Percentiles rank a stretch among this genome's conserved stretches.
Evolutionary conservation across 1,140 invertebrate genomes (phyloP).

Genomic region (Drosophila aff.): DNA sequence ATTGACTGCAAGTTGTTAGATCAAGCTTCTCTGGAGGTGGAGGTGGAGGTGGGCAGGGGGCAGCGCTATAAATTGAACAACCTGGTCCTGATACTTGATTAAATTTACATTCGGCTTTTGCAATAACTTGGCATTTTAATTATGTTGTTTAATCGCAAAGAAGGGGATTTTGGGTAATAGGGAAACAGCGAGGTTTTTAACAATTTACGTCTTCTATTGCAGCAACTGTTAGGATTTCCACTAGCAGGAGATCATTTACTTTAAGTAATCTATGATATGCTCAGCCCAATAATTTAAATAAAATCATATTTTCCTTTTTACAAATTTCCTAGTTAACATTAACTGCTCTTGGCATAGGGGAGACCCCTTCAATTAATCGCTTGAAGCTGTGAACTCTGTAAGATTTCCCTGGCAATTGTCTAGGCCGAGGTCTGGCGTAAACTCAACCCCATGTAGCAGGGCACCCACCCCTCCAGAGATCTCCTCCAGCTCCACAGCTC

Average conservation of each 20-base stretch:
- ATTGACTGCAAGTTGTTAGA: slow-evolving; percentile 65
- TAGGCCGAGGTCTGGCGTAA: neutral
- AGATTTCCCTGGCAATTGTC: slow-evolving; percentile 56
- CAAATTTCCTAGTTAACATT: neutral
- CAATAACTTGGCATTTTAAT: slow-evolving; percentile 41
- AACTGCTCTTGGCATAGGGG: too few relatives aligned
- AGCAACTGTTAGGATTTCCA: neutral
- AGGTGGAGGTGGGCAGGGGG: neutral
- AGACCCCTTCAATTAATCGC: slow-evolving; percentile 60
- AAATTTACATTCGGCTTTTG: slow-evolving; percentile 33
- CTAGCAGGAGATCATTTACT: neutral
- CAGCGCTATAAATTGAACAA: slow-evolving; percentile 38
- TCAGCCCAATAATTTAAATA: neutral
- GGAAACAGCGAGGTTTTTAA: neutral
- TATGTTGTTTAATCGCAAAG: slow-evolving; percentile 38
- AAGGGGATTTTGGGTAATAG: too few relatives aligned
- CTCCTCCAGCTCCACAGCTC: neutral
- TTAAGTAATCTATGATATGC: neutral
- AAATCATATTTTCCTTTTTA: neutral
- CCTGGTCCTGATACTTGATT: slow-evolving; percentile 28
- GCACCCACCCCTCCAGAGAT: neutral
- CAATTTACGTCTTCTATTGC: neutral
- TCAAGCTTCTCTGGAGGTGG: slow-evolving; percentile 7
- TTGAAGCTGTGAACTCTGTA: slow-evolving; percentile 73
- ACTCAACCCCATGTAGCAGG: slow-evolving; percentile 1